phyloP scores from a whole-genome alignment of 2,113 vertebrate genomes.

The Labrus mixtus region DNA sequence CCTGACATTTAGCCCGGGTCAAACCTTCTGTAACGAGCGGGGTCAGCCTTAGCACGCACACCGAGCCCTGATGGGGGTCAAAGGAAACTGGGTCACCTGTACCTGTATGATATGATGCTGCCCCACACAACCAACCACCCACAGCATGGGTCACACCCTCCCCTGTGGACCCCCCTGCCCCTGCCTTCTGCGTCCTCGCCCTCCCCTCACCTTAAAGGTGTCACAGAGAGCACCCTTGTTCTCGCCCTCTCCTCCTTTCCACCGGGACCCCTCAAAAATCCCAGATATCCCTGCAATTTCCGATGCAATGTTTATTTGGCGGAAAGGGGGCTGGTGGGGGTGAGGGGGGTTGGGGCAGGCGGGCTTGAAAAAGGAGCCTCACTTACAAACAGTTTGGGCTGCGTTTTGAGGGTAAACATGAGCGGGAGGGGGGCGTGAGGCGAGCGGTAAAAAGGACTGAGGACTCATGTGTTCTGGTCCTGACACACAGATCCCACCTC shows the following conservation, averaged over 20 bases:
- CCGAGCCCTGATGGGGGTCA: slow-evolving; percentile 56
- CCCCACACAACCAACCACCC: slow-evolving; percentile 56
- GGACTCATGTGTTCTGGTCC: slow-evolving; percentile 79
- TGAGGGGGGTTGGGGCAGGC: too few species aligned
- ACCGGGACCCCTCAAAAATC: slow-evolving; percentile 83
- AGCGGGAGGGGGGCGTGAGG: slow-evolving; percentile 61
- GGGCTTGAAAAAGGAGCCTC: slow-evolving; percentile 70
- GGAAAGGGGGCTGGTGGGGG: slow-evolving; percentile 64
- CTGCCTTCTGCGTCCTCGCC: slow-evolving; percentile 38
- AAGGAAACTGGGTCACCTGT: slow-evolving; percentile 68
- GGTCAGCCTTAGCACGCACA: slow-evolving; percentile 36
- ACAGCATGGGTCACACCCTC: slow-evolving; percentile 58
- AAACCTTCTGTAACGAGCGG: not conserved
- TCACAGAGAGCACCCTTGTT: slow-evolving; percentile 83
- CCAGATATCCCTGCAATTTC: slow-evolving; percentile 87
- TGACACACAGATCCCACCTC: slow-evolving; percentile 74
- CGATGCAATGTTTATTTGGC: slow-evolving; percentile 85
- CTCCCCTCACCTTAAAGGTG: slow-evolving; percentile 70
- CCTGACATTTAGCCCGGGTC: slow-evolving; percentile 35
- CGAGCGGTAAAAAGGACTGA: slow-evolving; percentile 73
- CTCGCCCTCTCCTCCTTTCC: slow-evolving; percentile 71
- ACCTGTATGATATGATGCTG: slow-evolving; percentile 47
- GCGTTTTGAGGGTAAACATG: slow-evolving; percentile 77
- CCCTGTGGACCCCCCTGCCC: slow-evolving; percentile 27
- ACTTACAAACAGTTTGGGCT: slow-evolving; percentile 79